phyloP scores from a whole-genome alignment of 2,888 invertebrate species.

The Mythimna impura region DNA sequence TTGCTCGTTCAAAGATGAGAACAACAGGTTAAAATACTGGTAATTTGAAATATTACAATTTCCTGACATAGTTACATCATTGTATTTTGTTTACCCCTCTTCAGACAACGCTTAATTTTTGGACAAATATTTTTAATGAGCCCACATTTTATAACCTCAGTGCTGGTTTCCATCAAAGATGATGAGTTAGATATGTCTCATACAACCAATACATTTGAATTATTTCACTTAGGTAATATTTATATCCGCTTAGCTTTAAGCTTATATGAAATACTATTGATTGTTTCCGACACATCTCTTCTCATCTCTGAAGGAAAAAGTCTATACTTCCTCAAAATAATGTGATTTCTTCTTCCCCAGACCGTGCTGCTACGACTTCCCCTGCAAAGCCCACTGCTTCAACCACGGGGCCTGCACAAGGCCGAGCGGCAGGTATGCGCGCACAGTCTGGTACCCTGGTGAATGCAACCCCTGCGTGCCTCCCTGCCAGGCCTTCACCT shows the following conservation, averaged over 20 bases:
- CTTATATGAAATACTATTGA: neutral
- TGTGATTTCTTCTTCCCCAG: conserved; percentile 67
- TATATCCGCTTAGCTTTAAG: neutral
- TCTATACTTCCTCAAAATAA: neutral
- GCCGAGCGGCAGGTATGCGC: conserved; percentile 85
- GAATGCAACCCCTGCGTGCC: conserved; percentile 82
- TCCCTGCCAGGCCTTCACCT: conserved; percentile 86
- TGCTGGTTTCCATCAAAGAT: neutral
- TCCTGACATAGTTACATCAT: neutral
- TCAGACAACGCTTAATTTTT: neutral
- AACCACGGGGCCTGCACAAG: conserved; percentile 85
- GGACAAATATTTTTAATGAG: neutral
- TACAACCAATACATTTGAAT: neutral
- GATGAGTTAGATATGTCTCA: neutral
- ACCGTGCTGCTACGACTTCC: conserved; percentile 87
- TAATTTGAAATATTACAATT: conserved; percentile 1
- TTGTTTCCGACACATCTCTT: neutral
- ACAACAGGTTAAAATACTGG: conserved; percentile 2
- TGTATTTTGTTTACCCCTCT: neutral
- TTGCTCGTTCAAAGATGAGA: conserved; percentile 29
- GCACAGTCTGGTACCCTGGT: conserved; percentile 86
- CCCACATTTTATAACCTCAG: too few relatives aligned
- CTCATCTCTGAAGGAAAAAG: neutral
- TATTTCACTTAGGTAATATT: neutral
- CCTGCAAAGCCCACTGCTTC: conserved; percentile 88